Conservation (phyloP, 35 echinoderm and acorn worm genomes). For the Stichopus chloronotus region DNA sequence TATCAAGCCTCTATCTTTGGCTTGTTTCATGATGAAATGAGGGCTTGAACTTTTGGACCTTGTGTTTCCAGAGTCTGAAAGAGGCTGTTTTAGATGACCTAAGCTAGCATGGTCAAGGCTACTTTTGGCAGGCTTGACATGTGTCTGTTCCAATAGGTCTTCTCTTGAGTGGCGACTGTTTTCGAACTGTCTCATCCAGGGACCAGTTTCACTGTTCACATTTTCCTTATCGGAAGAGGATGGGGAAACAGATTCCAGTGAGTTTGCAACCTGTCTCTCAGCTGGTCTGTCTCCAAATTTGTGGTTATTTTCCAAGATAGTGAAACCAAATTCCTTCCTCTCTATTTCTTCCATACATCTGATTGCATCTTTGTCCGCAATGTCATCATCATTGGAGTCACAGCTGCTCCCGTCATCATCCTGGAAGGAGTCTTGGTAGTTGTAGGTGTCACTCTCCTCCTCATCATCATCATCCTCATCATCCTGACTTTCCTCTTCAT, state of each 20-base stretch:
- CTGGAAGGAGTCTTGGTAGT: background rate
- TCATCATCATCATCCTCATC: background rate
- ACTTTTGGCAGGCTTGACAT: background rate
- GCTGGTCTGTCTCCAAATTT: background rate
- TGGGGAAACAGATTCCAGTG: background rate
- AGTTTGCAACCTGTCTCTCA: background rate
- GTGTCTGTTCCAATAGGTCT: background rate
- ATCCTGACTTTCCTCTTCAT: background rate
- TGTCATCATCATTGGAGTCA: background rate
- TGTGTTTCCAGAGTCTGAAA: background rate
- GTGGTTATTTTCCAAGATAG: background rate
- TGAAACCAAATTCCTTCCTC: slow-evolving; percentile 14
- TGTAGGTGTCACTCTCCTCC: slow-evolving; percentile 4
- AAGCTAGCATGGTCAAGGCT: background rate
- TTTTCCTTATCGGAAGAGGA: slow-evolving; percentile 27
- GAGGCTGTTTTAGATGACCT: background rate
- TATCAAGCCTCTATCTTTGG: background rate
- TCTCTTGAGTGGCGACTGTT: background rate
- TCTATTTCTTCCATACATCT: slow-evolving; percentile 5
- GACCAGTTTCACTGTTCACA: background rate
- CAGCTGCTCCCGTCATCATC: background rate
- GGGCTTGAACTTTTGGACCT: background rate
- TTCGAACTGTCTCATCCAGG: background rate
- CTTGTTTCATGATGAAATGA: background rate
- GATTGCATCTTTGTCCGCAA: background rate